Evolutionary conservation across 2,113 vertebrate species (phyloP).

Genomic region (Thunnus maccoyii): DNA sequence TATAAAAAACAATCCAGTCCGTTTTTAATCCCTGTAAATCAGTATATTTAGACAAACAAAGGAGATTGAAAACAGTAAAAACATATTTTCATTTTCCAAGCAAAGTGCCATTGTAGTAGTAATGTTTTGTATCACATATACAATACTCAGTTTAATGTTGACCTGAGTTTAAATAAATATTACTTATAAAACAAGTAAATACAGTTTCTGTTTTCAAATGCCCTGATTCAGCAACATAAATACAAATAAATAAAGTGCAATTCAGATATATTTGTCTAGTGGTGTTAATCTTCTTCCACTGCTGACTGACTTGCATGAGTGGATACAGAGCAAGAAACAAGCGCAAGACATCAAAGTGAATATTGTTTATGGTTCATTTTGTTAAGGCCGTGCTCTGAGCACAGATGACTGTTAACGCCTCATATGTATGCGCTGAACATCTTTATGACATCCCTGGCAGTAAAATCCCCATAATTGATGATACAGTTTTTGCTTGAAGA

Average conservation of each 20-base stretch:
- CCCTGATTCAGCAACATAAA: neutral
- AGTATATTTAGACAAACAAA: neutral
- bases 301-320: neutral
- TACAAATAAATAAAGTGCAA: neutral
- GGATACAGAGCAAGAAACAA: neutral
- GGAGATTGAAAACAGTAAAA: too few relatives aligned
- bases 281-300: neutral
- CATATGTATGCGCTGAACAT: constrained; percentile 68
- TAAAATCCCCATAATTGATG: constrained; percentile 74
- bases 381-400: constrained; percentile 43
- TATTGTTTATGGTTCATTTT: constrained; percentile 36
- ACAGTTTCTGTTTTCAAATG: neutral
- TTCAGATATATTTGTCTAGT: constrained; percentile 1
- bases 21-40: too few relatives aligned
- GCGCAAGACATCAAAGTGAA: constrained; percentile 43
- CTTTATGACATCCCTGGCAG: constrained; percentile 71
- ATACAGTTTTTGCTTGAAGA: constrained; percentile 66
- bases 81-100: neutral
- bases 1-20: neutral
- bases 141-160: too few relatives aligned
- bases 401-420: constrained; percentile 56
- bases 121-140: too few relatives aligned
- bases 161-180: neutral
- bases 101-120: too few relatives aligned
- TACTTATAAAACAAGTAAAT: neutral